Base-by-base conservation (phyloP, 2,888 invertebrate genomes). In the Metellina segmentata region DNA sequence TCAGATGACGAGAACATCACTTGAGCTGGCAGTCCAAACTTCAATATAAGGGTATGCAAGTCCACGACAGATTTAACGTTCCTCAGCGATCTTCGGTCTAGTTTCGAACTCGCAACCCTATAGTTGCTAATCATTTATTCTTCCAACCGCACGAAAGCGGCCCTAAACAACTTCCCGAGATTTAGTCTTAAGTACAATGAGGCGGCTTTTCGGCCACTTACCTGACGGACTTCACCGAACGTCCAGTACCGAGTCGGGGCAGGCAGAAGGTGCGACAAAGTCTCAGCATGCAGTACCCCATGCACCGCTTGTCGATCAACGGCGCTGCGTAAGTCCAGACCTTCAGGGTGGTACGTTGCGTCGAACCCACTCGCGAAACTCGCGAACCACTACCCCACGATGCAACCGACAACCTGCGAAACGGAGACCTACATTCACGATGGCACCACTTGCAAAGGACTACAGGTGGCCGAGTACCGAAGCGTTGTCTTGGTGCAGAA, bases 281-380 rank as follows among this genome's bases (percentile, higher is more conserved):
- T 49, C 86, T 86, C 71, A 81, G 48, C 85, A 86, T 77, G 71
- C 90, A 86, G 86, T 86, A 91, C 81, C 90, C 90, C 90, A 91
- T 86, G 48, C 90, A 86, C 85, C 48, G 61, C 53, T 53, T 16
- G 48, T 71, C 34, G 34, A 61, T 53, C 9, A 77, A 70, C 13
- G 19, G 78, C 69, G 20, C 51, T 7, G 20, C 51, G 13, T n/a
- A 51, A 20, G 78, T 77, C 70, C 77, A 72, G 48, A 69, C 34
- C 70, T 70, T 78, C 77, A 77, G 20, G 69, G 69, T 49, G 13
- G 70, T 19, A 20, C 11, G 9, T 7, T 8, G 52, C 61, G 4
- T 16, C 61, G 16, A n/a, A 61, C 13, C 61, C 5, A 61, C 61
- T 61, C 61, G 11, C 61, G 61, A 61, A 34, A 34, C 34, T 34